Evolutionary conservation across 2,888 invertebrate species (phyloP), one percentile per base, ranked within the genome.

Genomic region (Dexiosoma caninum): DNA sequence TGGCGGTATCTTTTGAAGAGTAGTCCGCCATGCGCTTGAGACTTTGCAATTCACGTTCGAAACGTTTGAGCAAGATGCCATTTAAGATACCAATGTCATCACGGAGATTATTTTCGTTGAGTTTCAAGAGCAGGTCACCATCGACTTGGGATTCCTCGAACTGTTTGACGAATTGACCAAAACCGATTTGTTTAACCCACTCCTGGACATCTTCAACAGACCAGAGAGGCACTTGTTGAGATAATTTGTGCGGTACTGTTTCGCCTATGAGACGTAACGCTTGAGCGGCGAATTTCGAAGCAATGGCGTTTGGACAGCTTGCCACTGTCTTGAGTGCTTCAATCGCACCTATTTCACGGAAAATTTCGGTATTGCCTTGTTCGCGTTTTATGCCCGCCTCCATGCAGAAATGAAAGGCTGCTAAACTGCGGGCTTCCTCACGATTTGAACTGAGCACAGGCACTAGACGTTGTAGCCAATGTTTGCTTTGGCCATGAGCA

Each of bases 391-490:
- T 98, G 40, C 97, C 97, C 10, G 99, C 98, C 91, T 99, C 99
- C 98, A 99, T 98, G 88, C 98, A 98, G 90, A 98, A 96, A 89
- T 99, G 99, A 89, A 99, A 99, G 37, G 99, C 98, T 3, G 98
- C 99, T 85, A 99, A 91, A 88, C 97, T 98, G 86, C 98, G 93
- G 0, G 99, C 98, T 90, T 99, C 99, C 88, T 98, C 97, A 80
- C 98, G 92, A 88, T 98, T 96, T 44, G 98, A 98, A 88, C 95
- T 96, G 69, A 99, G 91, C 10, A 99, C 97, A 0, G 98, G 98
- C 4, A 99, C 97, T 83, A 99, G 92, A 85, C 96, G 92, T 90
- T 96, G 94, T 69, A 99, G 91, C 98, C 98, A 98, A 85, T 96
- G 96, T 88, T 96, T 96, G 87, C 98, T 97, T 90, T 98, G 97